Percentiles rank a stretch among this genome's conserved stretches.
Evolutionary conservation across 2,113 vertebrate genomes (phyloP).

Genomic region (Mystacornis crossleyi): DNA sequence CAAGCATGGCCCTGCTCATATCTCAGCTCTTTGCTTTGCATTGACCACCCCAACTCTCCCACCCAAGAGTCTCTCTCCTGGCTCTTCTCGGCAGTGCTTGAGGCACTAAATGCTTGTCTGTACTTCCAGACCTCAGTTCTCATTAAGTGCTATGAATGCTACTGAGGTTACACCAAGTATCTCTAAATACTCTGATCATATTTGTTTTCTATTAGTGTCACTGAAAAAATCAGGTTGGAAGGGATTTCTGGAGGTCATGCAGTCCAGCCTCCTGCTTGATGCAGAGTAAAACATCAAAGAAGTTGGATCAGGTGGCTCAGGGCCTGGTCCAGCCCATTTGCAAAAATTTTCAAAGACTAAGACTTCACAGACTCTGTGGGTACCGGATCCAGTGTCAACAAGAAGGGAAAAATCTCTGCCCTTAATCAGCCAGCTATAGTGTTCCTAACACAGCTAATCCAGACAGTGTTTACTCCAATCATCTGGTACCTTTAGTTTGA

Average conservation of each 20-base stretch:
- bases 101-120: background rate
- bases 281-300: background rate
- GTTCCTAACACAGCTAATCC: background rate
- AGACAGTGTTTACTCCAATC: background rate
- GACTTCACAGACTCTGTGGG: background rate
- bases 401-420: background rate
- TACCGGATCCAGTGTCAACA: background rate
- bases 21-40: background rate
- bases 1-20: too few species aligned
- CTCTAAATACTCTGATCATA: background rate
- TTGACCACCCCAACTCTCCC: background rate
- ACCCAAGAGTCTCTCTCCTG: background rate
- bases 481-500: background rate
- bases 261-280: background rate
- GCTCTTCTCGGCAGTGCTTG: background rate
- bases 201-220: background rate
- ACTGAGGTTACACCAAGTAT: background rate
- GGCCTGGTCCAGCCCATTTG: background rate
- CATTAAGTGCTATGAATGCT: background rate
- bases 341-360: background rate
- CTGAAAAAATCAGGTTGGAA: background rate
- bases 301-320: background rate
- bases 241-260: background rate
- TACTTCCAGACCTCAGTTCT: background rate
- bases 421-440: background rate